Conservation (phyloP, 2,113 vertebrate genomes). For the Pholis gunnellus region DNA sequence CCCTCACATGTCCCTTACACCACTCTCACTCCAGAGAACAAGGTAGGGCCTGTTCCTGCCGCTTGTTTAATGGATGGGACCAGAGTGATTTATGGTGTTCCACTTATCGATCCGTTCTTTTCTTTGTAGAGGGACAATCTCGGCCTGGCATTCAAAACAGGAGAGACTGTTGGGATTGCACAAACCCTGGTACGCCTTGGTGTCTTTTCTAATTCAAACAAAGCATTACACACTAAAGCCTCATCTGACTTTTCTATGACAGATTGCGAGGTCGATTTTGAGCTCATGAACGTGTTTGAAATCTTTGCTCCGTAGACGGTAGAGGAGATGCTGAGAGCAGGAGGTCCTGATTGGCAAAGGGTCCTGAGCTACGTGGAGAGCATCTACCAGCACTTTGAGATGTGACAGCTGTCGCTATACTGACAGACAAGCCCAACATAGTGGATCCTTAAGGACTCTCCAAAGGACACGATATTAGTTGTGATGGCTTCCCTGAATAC, state of each 20-base stretch:
- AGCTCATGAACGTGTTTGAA: not conserved
- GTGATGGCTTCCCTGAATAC: not conserved
- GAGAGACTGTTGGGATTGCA: constrained; percentile 78
- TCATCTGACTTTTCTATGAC: not conserved
- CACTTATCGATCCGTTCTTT: not conserved
- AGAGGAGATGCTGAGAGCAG: constrained; percentile 84
- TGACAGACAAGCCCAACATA: not conserved
- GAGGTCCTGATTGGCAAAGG: constrained; percentile 87
- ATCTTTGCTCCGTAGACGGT: constrained; percentile 73
- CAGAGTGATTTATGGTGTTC: not conserved
- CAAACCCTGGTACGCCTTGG: constrained; percentile 76
- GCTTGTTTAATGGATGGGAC: not conserved
- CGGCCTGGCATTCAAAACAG: constrained; percentile 83
- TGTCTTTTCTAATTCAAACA: not conserved
- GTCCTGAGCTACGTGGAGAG: constrained; percentile 86
- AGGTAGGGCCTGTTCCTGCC: constrained; percentile 66
- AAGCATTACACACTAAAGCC: not conserved
- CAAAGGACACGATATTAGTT: not conserved
- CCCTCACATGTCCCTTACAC: constrained; percentile 83
- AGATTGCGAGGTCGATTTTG: not conserved
- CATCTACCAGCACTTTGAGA: constrained; percentile 88
- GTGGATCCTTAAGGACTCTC: not conserved
- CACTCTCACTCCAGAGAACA: constrained; percentile 79
- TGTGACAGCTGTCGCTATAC: constrained; percentile 64
- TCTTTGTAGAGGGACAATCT: constrained; percentile 82